Base-by-base conservation (phyloP, 2,888 invertebrate species). In the Amblyjoppa fuscipennis region DNA sequence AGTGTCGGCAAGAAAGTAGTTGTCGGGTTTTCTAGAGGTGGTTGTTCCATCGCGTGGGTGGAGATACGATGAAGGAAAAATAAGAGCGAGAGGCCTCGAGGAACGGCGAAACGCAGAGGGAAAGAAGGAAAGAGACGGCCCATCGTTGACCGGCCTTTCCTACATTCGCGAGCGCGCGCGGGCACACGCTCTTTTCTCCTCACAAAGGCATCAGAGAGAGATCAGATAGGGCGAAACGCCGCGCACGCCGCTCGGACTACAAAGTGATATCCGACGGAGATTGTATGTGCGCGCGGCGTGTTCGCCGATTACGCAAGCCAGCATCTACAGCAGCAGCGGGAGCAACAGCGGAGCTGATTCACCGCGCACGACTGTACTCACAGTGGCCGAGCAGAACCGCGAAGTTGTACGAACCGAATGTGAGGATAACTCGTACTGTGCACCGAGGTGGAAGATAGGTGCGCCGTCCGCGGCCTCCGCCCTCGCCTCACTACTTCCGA, bases 221-320 rank as follows among this genome's bases (percentile, higher is more conserved):
- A 92, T 92, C 91, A 92, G 92, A 92, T 92, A 91, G 91, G 89
- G 89, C 89, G 89, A 85, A 83, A 88, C 90, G 90, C 89, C 80
- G 83, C 89, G 87, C 81, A 88, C 88, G 87, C 90, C 92, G 93
- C 91, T 83, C 89, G 88, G 91, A 93, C 91, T 92, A 93, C 93
- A 93, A 93, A 93, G 93, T 91, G 93, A 93, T 92, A 92, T 92
- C 91, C 92, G 90, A 92, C 91, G 89, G 82, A 92, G 93, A 93
- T 92, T 89, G 89, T 89, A 88, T 88, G 91, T 88, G 90, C 89
- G 84, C 87, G 88, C 89, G 73, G 87, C 89, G 90, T 90, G 91
- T 91, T 91, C 88, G 89, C 88, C 90, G 93, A 92, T 93, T 93
- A 91, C 92, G 92, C 90, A 93, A 93, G 89, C 87, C 74, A 75